These are phyloP conservation scores for Kradibia gibbosae DNA, from an alignment of 1,140 invertebrate genomes.

Conservation along the genomic window DNA sequence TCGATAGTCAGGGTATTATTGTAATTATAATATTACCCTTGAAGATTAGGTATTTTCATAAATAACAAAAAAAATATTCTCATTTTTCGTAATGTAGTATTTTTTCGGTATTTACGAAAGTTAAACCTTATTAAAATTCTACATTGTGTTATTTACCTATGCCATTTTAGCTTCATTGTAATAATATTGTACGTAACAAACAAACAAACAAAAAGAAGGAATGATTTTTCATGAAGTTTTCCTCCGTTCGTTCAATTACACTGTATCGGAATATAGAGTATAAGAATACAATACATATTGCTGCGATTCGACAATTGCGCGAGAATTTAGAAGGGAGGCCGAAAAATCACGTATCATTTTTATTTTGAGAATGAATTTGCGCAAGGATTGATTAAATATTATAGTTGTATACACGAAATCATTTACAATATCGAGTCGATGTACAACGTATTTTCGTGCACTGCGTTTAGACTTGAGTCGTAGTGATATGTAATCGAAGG, in stretches of 20 bases:
- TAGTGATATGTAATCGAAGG: constrained; percentile 19
- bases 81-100: constrained; percentile 19
- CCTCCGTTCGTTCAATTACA: constrained; percentile 31
- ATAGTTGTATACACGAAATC: constrained; percentile 53
- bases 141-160: constrained; percentile 29
- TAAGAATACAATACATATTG: constrained; percentile 30
- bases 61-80: constrained; percentile 4
- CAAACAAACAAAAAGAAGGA: background rate
- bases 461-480: constrained; percentile 32
- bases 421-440: constrained; percentile 66
- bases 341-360: constrained; percentile 23
- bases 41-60: constrained; percentile 34
- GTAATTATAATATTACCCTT: constrained; percentile 16
- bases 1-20: constrained; percentile 44
- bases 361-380: constrained; percentile 29
- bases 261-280: constrained; percentile 15
- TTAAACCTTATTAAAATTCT: constrained; percentile 34
- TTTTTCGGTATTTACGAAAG: constrained; percentile 26
- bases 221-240: constrained; percentile 21
- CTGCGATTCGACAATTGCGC: constrained; percentile 45
- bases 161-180: constrained; percentile 30
- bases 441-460: constrained; percentile 59
- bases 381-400: constrained; percentile 36
- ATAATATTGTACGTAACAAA: constrained; percentile 28
- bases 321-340: background rate